A percentile compares a stretch with the other conserved stretches of the same genome.
Conservation (phyloP, 2,113 vertebrate species). For the Takifugu flavidus region DNA sequence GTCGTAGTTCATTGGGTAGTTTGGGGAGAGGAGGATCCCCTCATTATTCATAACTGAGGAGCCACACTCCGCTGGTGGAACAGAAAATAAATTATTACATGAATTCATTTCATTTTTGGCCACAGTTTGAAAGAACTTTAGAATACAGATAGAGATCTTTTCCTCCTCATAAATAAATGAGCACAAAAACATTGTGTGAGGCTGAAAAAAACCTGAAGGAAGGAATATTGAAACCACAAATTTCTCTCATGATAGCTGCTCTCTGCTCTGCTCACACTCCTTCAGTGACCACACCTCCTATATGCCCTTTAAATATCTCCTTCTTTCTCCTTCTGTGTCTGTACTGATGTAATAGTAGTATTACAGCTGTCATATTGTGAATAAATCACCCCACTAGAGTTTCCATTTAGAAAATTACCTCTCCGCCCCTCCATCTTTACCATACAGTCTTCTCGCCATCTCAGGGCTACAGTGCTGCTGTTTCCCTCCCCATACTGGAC, state of each 20-base stretch:
- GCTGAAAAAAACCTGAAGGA: slow-evolving; percentile 17
- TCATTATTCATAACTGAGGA: slow-evolving; percentile 77
- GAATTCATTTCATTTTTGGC: too few relatives aligned
- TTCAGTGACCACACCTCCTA: slow-evolving; percentile 5
- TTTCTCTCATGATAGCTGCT: slow-evolving; percentile 40
- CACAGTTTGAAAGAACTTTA: too few relatives aligned
- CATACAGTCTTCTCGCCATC: slow-evolving; percentile 16
- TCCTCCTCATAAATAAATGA: too few relatives aligned
- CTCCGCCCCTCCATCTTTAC: slow-evolving; percentile 25
- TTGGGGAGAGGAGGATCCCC: slow-evolving; percentile 78
- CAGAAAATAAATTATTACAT: slow-evolving; percentile 8
- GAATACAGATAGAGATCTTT: too few relatives aligned
- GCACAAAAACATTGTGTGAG: too few relatives aligned
- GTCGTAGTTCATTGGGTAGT: slow-evolving; percentile 80
- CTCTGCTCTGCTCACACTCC: slow-evolving; percentile 7
- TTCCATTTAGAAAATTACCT: slow-evolving; percentile 76
- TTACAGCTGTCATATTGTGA: slow-evolving; percentile 70
- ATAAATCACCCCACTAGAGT: slow-evolving; percentile 66
- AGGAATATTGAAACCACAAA: slow-evolving; percentile 32
- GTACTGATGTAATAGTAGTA: slow-evolving; percentile 66
- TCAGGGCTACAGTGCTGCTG: slow-evolving; percentile 39
- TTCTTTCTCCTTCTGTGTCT: slow-evolving; percentile 32
- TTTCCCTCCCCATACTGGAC: slow-evolving; percentile 43
- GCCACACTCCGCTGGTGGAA: slow-evolving; percentile 75
- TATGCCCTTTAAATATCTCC: slow-evolving; percentile 29